phyloP scores from a whole-genome alignment of 2,113 vertebrate genomes.

The Pithys albifrons region DNA sequence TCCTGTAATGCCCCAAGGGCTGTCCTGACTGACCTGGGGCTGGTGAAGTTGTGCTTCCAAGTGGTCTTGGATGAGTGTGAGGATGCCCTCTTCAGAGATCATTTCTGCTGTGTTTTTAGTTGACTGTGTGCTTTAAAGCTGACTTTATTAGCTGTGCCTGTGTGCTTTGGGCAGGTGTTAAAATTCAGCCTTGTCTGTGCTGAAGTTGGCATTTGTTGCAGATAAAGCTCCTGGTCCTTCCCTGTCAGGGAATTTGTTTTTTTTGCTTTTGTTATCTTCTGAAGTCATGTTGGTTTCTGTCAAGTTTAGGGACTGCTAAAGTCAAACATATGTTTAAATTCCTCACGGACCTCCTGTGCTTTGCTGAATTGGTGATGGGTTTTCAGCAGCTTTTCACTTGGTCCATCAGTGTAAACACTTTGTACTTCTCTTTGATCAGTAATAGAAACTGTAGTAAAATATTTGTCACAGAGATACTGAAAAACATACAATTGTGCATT shows the following conservation, averaged over 20 bases:
- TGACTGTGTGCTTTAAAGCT: rapidly evolving
- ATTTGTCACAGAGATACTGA: background rate
- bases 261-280: background rate
- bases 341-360: background rate
- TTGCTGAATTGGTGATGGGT: background rate
- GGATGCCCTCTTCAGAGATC: rapidly evolving
- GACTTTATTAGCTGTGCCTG: background rate
- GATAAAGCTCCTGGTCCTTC: rapidly evolving
- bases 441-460: background rate
- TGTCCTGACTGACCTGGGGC: background rate
- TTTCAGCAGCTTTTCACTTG: background rate
- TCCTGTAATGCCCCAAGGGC: rapidly evolving
- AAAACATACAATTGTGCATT: rapidly evolving
- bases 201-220: background rate
- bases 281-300: background rate
- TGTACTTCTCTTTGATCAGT: background rate
- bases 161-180: background rate
- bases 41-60: background rate
- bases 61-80: rapidly evolving
- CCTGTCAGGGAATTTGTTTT: background rate
- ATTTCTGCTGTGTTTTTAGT: rapidly evolving
- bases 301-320: background rate
- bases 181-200: background rate
- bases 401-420: background rate
- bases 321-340: background rate